A percentile compares a stretch with the other conserved stretches of the same genome.
Evolutionary conservation across 2,888 invertebrate species (phyloP).

Genomic region (Xylocampa areola): DNA sequence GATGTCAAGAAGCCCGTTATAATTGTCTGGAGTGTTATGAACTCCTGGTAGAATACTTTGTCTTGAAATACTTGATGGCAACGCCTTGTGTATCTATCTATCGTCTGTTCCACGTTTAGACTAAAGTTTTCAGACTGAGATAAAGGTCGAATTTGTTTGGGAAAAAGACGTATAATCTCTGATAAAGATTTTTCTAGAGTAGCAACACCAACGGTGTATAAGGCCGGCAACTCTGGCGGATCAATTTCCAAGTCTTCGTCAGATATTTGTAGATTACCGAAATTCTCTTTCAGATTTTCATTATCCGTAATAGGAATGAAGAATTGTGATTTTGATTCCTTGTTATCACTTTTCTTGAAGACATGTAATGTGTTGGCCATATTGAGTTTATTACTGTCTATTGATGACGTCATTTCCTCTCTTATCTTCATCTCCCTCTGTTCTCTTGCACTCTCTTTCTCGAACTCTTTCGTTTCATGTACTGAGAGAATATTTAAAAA

Average conservation of each 20-base stretch:
- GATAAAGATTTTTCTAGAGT: conserved; percentile 79
- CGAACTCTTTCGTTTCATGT: conserved; percentile 78
- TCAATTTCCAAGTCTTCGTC: conserved; percentile 79
- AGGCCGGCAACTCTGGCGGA: conserved; percentile 77
- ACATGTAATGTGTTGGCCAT: conserved; percentile 81
- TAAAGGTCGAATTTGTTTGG: conserved; percentile 84
- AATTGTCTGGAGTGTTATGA: conserved; percentile 78
- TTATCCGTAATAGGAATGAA: conserved; percentile 83
- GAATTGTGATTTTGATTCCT: conserved; percentile 86
- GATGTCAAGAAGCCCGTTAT: conserved; percentile 76
- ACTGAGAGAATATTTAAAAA: conserved; percentile 75
- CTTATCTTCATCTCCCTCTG: conserved; percentile 70
- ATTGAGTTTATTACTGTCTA: conserved; percentile 84
- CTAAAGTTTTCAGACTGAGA: conserved; percentile 86
- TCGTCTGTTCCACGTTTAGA: conserved; percentile 80
- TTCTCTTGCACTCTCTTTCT: conserved; percentile 74
- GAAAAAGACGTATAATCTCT: conserved; percentile 81
- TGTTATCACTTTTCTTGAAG: conserved; percentile 82
- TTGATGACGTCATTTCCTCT: conserved; percentile 79
- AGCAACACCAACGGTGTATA: conserved; percentile 73
- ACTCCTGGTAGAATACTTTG: conserved; percentile 85
- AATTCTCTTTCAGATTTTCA: conserved; percentile 74
- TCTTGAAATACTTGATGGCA: conserved; percentile 88
- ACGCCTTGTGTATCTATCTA: conserved; percentile 84
- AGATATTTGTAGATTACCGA: conserved; percentile 80